Evolutionary conservation across 2,113 vertebrate species (phyloP), one percentile per base, ranked within the genome.

Genomic region (Mugil cephalus): DNA sequence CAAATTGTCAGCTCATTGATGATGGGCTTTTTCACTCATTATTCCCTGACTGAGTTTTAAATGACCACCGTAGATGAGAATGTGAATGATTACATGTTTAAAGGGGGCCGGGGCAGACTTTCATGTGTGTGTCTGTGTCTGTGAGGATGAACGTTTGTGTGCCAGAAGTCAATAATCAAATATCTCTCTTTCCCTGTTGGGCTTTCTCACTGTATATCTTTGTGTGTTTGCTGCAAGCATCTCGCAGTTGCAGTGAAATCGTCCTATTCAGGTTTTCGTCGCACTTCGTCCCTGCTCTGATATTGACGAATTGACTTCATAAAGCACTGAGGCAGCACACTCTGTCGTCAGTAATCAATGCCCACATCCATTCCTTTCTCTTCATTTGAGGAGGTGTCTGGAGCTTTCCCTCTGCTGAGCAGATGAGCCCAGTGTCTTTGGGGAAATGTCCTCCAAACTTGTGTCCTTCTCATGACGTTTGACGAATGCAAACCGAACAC

Each of bases 221-320:
- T n/a, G 40, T 77, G 24, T 61, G 34, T 79, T 58, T 60, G 54
- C 47, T 70, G 71, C 65, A 62, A 81, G 52, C 52, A 12, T 73
- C 65, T 63, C 36, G 19, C 47, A 82, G 73, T 68, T 53, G 38
- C 65, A 19, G 42, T 66, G 52, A 74, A 92, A 87, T 90, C 65
- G 7, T 69, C 86, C 58, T 69, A 64, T 91, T 89, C 88, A 74
- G 68, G 67, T 76, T 86, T 77, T 39, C 60, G 65, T 69, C 15
- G 24, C 66, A 67, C 69, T 87, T 47, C 35, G 72, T 85, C 72
- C 53, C 59, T 10, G 30, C 61, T 79, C 74, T 79, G 69, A 81
- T 90, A 91, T 90, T 93, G 92, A 93, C 88, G 61, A 91, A 93
- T 91, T 87, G 91, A 90, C 90, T 93, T 91, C 81, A 90, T 93